Conservation (phyloP, 2,113 vertebrate species). For the Halichoerus grypus region DNA sequence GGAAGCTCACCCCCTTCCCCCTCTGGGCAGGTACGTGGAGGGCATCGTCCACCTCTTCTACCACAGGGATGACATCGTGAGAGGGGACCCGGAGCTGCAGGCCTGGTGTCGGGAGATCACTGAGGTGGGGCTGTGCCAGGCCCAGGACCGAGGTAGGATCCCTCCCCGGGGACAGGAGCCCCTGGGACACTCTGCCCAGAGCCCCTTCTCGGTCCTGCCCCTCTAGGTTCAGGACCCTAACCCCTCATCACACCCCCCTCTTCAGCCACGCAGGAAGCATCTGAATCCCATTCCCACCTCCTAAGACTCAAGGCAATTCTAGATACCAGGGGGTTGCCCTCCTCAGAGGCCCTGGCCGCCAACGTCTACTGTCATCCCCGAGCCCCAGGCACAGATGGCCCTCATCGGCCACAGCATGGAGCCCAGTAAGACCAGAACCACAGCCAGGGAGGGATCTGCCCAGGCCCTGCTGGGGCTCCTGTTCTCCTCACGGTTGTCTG, state of each 20-base stretch:
- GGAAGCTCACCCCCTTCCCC: constrained; percentile 80
- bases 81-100: constrained; percentile 88
- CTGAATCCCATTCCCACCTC: background rate
- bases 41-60: constrained; percentile 78
- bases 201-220: background rate
- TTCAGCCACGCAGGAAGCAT: background rate
- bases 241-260: background rate
- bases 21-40: constrained; percentile 85
- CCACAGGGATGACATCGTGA: constrained; percentile 57
- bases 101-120: constrained; percentile 88
- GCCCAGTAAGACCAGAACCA: background rate
- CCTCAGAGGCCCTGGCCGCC: background rate
- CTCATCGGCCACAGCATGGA: background rate
- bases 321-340: background rate
- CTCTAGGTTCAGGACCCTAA: background rate
- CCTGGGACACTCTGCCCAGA: background rate
- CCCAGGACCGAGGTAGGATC: constrained; percentile 78
- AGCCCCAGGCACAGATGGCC: background rate
- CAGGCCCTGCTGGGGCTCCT: background rate
- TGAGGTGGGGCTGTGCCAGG: constrained; percentile 76
- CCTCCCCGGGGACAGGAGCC: background rate
- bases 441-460: background rate
- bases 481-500: background rate
- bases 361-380: background rate
- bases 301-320: background rate